Percentiles rank a stretch among this genome's conserved stretches.
Evolutionary conservation across 2,113 vertebrate species (phyloP).

Genomic region (Nycticorax nycticorax): DNA sequence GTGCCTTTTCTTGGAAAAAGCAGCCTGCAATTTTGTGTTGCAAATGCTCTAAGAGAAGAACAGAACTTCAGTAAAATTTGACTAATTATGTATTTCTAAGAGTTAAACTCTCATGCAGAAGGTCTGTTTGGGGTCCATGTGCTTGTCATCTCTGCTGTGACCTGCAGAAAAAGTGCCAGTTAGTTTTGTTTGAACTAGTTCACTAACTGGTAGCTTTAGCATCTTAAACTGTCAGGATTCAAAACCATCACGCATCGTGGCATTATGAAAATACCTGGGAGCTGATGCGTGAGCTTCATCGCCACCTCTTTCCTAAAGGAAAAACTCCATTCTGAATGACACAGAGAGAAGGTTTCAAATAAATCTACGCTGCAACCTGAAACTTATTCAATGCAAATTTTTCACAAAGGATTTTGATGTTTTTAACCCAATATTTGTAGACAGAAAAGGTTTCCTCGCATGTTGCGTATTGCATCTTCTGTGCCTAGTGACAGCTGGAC

Average conservation of each 20-base stretch:
- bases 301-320: background rate
- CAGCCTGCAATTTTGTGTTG: accelerated
- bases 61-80: background rate
- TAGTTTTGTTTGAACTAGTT: background rate
- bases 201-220: background rate
- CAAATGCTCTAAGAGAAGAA: background rate
- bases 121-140: background rate
- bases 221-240: background rate
- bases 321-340: background rate
- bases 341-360: background rate
- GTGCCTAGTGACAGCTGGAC: background rate
- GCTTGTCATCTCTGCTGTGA: background rate
- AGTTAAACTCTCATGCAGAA: background rate
- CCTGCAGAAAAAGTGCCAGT: background rate
- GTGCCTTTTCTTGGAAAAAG: background rate
- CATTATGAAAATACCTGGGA: background rate
- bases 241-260: background rate
- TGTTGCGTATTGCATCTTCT: background rate
- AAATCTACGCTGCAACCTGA: background rate
- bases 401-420: background rate
- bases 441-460: background rate
- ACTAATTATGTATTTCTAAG: background rate
- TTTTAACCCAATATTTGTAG: background rate
- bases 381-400: background rate
- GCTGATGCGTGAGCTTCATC: background rate